Evolutionary conservation across 2,888 invertebrate species (phyloP), one percentile per base, ranked within the genome.

Genomic region (Hypercompe scribonia): DNA sequence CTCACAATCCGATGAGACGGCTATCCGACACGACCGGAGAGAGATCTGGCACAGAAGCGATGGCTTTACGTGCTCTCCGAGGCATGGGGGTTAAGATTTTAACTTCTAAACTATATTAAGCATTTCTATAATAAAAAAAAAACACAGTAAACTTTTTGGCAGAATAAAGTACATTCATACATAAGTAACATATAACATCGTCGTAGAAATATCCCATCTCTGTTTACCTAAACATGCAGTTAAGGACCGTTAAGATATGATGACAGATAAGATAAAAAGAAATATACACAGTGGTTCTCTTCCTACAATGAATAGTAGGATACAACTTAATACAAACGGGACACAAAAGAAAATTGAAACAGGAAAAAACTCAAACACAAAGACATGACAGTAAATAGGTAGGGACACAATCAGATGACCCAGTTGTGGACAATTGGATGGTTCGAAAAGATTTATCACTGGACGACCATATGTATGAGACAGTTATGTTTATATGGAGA

Each of bases 371-470:
- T 90, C 86, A 88, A 90, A 90, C 85, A 88, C 80, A 85, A 86
- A 87, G 87, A 89, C 86, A 88, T 87, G 86, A 88, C 89, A 89
- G 90, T 91, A 92, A 93, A 92, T 93, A 92, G 91, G 88, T 89
- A 86, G 89, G 86, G 89, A 88, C 68, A 92, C 93, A 94, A 94
- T 93, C 92, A 90, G 91, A 90, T 92, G 95, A 92, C 93, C 93
- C 88, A 93, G 88, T 94, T 93, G 92, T 80, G 90, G 91, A 93
- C 93, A 94, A 94, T 94, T 93, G 94, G 92, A 90, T 87, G 88
- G 86, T 82, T 85, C 87, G 82, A 82, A 81, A 86, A 92, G 93
- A 94, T 94, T 94, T 93, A 94, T 94, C 89, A 89, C 90, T 93
- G 86, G 87, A 84, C 83, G 73, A 81, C 78, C 81, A 81, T 84